These are phyloP conservation scores for Drosophila persimilis DNA, from an alignment of 1,140 invertebrate genomes.

Conservation along the genomic window DNA sequence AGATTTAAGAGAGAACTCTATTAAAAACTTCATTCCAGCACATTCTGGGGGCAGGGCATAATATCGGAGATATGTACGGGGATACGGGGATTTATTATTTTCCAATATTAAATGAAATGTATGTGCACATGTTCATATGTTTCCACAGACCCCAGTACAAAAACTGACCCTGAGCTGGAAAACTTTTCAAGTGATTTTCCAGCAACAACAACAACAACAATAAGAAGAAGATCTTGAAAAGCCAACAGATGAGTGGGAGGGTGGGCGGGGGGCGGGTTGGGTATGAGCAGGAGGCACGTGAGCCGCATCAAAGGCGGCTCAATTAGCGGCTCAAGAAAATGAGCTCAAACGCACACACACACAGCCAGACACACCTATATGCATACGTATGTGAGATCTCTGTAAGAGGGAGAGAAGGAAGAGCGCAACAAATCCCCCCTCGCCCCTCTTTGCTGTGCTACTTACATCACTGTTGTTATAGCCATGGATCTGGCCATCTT, in stretches of 20 bases:
- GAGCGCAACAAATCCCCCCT: not conserved
- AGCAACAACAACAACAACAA: too few relatives aligned
- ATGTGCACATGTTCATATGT: too few relatives aligned
- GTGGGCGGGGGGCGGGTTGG: not conserved
- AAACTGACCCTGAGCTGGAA: too few relatives aligned
- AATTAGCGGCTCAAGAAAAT: slow-evolving; percentile 47
- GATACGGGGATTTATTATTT: too few relatives aligned
- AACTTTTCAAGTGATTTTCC: too few relatives aligned
- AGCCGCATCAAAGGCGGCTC: slow-evolving; percentile 55
- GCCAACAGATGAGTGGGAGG: not conserved
- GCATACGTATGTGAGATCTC: slow-evolving; percentile 25
- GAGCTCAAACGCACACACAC: slow-evolving; percentile 25
- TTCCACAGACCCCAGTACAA: too few relatives aligned
- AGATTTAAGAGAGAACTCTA: too few relatives aligned
- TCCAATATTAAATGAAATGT: too few relatives aligned
- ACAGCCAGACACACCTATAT: slow-evolving; percentile 6
- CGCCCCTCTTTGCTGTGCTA: slow-evolving; percentile 21
- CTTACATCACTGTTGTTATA: slow-evolving; percentile 76
- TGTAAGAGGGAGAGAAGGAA: not conserved
- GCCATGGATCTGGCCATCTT: slow-evolving; percentile 78
- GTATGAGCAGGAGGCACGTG: slow-evolving; percentile 16
- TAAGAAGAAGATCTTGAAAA: slow-evolving; percentile 15
- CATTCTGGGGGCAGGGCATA: too few relatives aligned
- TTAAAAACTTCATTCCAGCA: too few relatives aligned
- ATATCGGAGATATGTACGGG: too few relatives aligned